Conservation (phyloP, 2,888 invertebrate genomes). For the Metallyticus violacea region DNA sequence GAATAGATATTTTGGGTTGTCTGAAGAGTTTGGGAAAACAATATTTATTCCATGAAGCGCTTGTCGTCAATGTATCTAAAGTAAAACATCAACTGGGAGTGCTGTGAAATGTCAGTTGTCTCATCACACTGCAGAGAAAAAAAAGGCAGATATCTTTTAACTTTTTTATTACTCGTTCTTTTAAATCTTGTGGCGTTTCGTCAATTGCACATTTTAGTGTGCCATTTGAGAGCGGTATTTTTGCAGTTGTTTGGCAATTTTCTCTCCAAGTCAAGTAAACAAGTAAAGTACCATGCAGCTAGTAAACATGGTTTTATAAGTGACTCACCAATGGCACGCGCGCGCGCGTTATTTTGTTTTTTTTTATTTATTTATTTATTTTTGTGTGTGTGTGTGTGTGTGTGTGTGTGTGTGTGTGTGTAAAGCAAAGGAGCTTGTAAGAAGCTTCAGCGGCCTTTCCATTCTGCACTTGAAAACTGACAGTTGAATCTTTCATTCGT, state of each 20-base stretch:
- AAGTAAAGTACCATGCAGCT: neutral
- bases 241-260: neutral
- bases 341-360: too few species aligned
- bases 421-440: neutral
- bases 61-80: too few species aligned
- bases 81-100: too few species aligned
- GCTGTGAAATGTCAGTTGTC: conserved; percentile 9
- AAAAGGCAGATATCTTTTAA: neutral
- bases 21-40: neutral
- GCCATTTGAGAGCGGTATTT: conserved; percentile 4
- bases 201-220: neutral
- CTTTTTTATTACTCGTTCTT: neutral
- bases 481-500: too few species aligned
- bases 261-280: too few species aligned
- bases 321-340: neutral
- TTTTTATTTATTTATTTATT: too few species aligned
- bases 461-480: neutral
- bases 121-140: neutral
- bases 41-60: too few species aligned
- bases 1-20: too few species aligned
- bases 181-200: neutral
- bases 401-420: neutral
- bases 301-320: neutral
- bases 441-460: neutral
- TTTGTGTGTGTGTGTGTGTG: too few species aligned